Evolutionary conservation across 2,888 invertebrate species (phyloP).

Genomic region (Subacronicta megacephala): DNA sequence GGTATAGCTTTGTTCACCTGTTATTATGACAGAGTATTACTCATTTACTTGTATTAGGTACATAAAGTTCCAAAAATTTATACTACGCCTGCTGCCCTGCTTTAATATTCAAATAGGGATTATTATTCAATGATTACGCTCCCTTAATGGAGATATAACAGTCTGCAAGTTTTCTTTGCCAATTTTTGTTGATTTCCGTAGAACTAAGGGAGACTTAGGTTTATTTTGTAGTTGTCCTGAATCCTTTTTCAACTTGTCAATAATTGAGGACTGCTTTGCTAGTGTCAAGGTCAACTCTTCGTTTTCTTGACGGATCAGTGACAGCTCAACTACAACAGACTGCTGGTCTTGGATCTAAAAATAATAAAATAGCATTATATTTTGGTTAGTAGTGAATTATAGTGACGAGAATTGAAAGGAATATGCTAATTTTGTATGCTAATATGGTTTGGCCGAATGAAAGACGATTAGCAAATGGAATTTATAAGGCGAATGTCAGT

Average conservation of each 20-base stretch:
- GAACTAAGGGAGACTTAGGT: constrained; percentile 81
- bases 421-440: too few species aligned
- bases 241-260: constrained; percentile 84
- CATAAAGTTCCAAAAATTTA: too few species aligned
- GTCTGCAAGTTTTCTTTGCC: constrained; percentile 83
- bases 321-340: constrained; percentile 83
- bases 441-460: too few species aligned
- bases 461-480: too few species aligned
- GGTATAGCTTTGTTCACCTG: too few species aligned
- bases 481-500: too few species aligned
- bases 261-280: constrained; percentile 82
- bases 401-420: too few species aligned
- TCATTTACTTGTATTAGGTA: too few species aligned
- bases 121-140: constrained; percentile 76
- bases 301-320: constrained; percentile 84
- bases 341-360: constrained; percentile 86
- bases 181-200: constrained; percentile 78
- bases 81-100: too few species aligned
- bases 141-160: constrained; percentile 82
- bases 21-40: too few species aligned
- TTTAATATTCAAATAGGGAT: constrained; percentile 9
- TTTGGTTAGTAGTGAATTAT: too few species aligned
- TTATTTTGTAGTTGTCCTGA: constrained; percentile 72
- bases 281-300: constrained; percentile 82
- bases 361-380: background rate